Evolutionary conservation across 2,888 invertebrate genomes (phyloP).

Genomic region (Quadroppia sp.): DNA sequence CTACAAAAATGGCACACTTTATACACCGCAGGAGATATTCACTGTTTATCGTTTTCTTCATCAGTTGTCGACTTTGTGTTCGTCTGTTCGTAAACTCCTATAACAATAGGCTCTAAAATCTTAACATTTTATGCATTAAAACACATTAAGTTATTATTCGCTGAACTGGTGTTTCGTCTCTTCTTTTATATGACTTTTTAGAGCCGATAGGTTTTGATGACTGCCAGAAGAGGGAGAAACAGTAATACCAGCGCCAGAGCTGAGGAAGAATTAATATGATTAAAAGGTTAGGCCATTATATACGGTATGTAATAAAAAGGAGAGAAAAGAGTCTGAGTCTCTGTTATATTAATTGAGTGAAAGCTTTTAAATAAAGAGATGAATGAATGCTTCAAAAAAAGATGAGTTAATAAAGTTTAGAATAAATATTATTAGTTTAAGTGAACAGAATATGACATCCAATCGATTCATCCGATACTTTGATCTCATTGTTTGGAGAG

Average conservation of each 20-base stretch:
- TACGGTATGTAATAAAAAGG: neutral
- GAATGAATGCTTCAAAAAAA: neutral
- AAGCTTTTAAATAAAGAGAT: neutral
- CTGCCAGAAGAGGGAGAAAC: constrained; percentile 34
- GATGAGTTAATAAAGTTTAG: neutral
- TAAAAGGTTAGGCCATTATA: neutral
- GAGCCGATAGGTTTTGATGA: constrained; percentile 11
- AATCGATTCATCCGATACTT: constrained; percentile 12
- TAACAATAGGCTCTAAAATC: constrained; percentile 20
- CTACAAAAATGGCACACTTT: constrained; percentile 33
- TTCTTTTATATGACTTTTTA: neutral
- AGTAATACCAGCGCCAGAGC: neutral
- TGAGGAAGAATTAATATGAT: neutral
- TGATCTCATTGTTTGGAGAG: neutral
- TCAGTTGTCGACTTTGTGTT: constrained; percentile 17
- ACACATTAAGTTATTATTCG: constrained; percentile 12
- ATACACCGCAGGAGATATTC: constrained; percentile 30
- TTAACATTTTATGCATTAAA: constrained; percentile 28
- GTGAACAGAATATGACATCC: neutral
- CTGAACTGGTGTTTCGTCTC: neutral
- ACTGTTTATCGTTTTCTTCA: too few species aligned
- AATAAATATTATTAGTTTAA: constrained; percentile 10
- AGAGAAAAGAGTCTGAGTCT: neutral
- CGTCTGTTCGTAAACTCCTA: neutral
- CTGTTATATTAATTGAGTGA: neutral